Conservation (phyloP, 2,797 vertebrate species). For the Emydoidea blandingii region DNA sequence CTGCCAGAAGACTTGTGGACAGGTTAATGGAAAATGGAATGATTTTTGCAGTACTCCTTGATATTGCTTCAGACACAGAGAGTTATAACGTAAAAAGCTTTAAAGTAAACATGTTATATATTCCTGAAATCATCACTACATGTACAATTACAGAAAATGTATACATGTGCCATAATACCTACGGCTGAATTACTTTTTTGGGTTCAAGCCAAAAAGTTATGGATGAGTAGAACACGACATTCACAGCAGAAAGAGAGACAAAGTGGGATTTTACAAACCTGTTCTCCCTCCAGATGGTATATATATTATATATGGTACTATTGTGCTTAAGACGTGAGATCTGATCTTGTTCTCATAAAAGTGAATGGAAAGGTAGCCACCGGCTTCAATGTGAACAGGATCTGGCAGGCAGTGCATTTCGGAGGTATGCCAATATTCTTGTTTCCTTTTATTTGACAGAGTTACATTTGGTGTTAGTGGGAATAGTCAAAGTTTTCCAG, state of each 20-base stretch:
- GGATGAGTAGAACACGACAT: neutral
- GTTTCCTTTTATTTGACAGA: neutral
- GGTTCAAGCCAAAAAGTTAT: neutral
- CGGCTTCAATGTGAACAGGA: neutral
- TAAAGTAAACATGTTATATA: neutral
- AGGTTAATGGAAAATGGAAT: slow-evolving; percentile 5
- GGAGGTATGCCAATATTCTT: neutral
- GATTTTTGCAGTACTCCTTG: neutral
- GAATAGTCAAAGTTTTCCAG: neutral
- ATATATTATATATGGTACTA: neutral
- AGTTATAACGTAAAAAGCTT: neutral
- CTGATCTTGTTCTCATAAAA: neutral
- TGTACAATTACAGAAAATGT: neutral
- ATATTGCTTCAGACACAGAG: neutral
- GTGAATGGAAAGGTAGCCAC: neutral
- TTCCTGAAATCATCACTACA: neutral
- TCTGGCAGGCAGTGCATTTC: neutral
- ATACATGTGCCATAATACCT: neutral
- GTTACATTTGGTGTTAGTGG: neutral
- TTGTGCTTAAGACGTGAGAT: neutral
- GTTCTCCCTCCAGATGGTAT: neutral
- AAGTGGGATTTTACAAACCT: neutral
- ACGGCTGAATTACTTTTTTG: neutral
- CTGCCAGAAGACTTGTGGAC: neutral
- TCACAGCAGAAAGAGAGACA: neutral